phyloP scores from a whole-genome alignment of 2,797 vertebrate species.

The Epinephelus awoara region DNA sequence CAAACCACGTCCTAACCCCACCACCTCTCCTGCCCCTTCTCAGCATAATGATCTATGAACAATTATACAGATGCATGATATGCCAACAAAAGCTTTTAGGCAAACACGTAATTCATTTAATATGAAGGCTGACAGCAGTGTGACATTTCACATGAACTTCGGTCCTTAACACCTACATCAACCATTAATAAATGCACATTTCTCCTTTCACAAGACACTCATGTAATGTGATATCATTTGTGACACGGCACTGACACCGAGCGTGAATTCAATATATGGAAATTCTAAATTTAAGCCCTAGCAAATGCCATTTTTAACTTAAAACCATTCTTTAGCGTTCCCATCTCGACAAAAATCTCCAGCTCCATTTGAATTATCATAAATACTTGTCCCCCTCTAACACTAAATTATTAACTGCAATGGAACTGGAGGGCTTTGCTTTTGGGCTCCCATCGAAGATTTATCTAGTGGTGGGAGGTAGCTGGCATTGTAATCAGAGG shows the following conservation, averaged over 20 bases:
- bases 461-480: conserved; percentile 85
- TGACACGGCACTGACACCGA: background rate
- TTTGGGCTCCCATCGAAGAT: conserved; percentile 82
- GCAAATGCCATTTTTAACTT: conserved; percentile 62
- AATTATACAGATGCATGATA: conserved; percentile 53
- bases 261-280: conserved; percentile 42
- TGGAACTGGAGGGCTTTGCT: conserved; percentile 82
- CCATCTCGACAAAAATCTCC: conserved; percentile 57
- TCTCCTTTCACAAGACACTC: conserved; percentile 28
- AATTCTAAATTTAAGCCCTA: conserved; percentile 51
- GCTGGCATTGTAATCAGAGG: conserved; percentile 85
- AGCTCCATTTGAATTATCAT: conserved; percentile 75
- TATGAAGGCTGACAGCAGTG: conserved; percentile 33
- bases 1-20: conserved; percentile 26
- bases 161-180: conserved; percentile 30
- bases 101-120: conserved; percentile 62
- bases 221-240: conserved; percentile 30
- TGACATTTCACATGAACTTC: conserved; percentile 64
- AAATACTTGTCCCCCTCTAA: conserved; percentile 74
- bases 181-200: conserved; percentile 53
- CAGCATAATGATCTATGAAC: conserved; percentile 62
- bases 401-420: conserved; percentile 86
- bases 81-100: conserved; percentile 65
- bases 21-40: conserved; percentile 25
- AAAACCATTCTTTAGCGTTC: conserved; percentile 63